Conservation (phyloP, 2,113 vertebrate species). For the Zosterops pallidus region DNA sequence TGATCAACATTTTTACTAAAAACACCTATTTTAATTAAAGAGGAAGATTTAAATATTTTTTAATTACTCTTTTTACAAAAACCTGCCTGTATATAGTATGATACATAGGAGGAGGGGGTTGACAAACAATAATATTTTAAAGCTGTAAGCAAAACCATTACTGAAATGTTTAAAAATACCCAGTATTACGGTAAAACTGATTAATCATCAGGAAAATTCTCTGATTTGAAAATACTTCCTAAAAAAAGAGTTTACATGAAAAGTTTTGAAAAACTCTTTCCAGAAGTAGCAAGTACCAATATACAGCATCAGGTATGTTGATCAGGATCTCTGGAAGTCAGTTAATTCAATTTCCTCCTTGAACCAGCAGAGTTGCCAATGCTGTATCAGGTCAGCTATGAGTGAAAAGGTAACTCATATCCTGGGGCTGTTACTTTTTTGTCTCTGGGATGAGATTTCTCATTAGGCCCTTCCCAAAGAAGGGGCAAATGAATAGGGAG, state of each 20-base stretch:
- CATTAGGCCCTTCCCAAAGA: background rate
- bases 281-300: background rate
- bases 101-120: fast-evolving
- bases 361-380: background rate
- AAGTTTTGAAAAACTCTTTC: background rate
- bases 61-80: background rate
- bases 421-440: background rate
- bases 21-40: fast-evolving
- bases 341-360: background rate
- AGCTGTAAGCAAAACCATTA: background rate
- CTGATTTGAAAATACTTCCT: background rate
- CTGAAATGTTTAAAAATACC: background rate
- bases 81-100: background rate
- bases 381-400: background rate
- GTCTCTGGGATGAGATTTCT: background rate
- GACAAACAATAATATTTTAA: background rate
- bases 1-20: background rate
- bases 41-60: fast-evolving
- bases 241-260: background rate
- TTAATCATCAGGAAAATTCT: background rate
- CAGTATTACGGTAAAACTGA: background rate
- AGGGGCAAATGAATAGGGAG: background rate
- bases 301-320: background rate
- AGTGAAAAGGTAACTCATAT: background rate
- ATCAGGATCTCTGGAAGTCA: background rate